Percentiles rank a stretch among this genome's conserved stretches.
Conservation (phyloP, 2,113 vertebrate species). For the Nothoprocta perdicaria region DNA sequence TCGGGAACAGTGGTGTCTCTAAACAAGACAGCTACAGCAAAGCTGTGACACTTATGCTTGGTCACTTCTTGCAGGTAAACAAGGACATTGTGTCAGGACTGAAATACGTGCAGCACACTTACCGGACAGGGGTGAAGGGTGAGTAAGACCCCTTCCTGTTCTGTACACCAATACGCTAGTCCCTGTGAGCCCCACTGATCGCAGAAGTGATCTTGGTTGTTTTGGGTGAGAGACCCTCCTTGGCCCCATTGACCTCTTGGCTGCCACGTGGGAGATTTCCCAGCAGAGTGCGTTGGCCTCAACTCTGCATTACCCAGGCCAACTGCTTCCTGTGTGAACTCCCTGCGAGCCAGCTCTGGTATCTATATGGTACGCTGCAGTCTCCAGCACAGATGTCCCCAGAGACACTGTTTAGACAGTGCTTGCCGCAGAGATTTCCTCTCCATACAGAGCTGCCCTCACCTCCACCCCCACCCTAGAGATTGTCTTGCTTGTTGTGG, state of each 20-base stretch:
- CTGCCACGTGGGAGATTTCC: not conserved
- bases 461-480: too few relatives aligned
- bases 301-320: not conserved
- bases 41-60: not conserved
- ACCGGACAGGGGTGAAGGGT: slow-evolving; percentile 83
- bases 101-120: slow-evolving; percentile 84
- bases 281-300: not conserved
- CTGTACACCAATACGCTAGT: not conserved
- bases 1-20: not conserved
- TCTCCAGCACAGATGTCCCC: not conserved
- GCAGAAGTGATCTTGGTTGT: not conserved
- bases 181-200: not conserved
- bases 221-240: not conserved
- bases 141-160: slow-evolving; percentile 38
- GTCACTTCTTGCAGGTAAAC: slow-evolving; percentile 76
- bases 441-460: not conserved
- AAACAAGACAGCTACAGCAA: not conserved
- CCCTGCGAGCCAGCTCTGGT: not conserved
- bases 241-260: not conserved
- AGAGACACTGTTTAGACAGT: not conserved
- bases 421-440: not conserved
- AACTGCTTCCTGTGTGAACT: not conserved
- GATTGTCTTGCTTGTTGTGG: not conserved
- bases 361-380: not conserved
- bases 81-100: slow-evolving; percentile 84